Evolutionary conservation across 1,140 invertebrate species (phyloP).

Genomic region (Bradynema listronoti): DNA sequence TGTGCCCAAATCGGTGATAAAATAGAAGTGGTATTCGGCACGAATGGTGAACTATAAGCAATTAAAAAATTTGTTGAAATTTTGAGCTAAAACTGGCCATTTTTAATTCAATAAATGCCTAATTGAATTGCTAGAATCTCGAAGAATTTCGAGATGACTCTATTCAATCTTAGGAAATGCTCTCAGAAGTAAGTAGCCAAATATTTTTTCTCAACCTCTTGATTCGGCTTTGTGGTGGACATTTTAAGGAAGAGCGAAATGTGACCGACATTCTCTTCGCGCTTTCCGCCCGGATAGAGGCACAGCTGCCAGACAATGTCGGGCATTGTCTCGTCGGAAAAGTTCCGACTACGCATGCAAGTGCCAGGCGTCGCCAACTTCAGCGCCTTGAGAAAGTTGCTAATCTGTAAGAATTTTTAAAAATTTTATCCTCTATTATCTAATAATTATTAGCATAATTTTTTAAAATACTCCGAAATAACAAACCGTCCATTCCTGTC

Average conservation of each 20-base stretch:
- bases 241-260: slow-evolving; percentile 57
- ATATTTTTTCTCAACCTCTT: slow-evolving; percentile 49
- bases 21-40: slow-evolving; percentile 56
- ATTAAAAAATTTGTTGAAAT: slow-evolving; percentile 5
- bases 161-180: too few species aligned
- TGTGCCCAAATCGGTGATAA: slow-evolving; percentile 47
- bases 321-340: slow-evolving; percentile 42
- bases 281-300: slow-evolving; percentile 55
- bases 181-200: slow-evolving; percentile 6
- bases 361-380: slow-evolving; percentile 51
- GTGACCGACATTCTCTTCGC: slow-evolving; percentile 54
- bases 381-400: slow-evolving; percentile 48
- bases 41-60: slow-evolving; percentile 53
- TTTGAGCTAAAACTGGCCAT: too few species aligned
- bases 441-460: too few species aligned
- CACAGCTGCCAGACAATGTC: slow-evolving; percentile 57
- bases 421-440: slow-evolving; percentile 4
- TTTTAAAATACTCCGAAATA: neutral
- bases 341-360: slow-evolving; percentile 51
- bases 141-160: too few species aligned
- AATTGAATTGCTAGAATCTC: too few species aligned
- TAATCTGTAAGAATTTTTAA: slow-evolving; percentile 39
- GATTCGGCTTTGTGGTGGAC: slow-evolving; percentile 47
- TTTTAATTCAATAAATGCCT: too few species aligned
- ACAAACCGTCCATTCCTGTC: slow-evolving; percentile 52